These are phyloP conservation scores for Propithecus deckenii DNA, from an alignment of 2,797 vertebrate genomes.

Conservation along the genomic window DNA sequence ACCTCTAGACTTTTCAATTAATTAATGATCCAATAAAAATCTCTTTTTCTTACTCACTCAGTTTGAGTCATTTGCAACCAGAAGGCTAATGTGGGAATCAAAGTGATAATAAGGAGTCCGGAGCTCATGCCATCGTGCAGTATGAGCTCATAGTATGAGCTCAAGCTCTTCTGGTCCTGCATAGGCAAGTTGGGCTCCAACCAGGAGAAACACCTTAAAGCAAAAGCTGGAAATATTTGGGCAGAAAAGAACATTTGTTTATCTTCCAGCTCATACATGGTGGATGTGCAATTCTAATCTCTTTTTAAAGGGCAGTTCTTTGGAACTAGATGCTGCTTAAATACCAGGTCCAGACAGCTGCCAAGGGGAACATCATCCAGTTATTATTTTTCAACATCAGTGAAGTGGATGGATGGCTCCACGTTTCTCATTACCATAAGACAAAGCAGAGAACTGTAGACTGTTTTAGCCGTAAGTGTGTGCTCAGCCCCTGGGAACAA, in stretches of 20 bases:
- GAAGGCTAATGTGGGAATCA: not conserved
- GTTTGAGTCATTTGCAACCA: not conserved
- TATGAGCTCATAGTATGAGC: not conserved
- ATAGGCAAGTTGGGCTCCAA: not conserved
- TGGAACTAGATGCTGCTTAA: conserved; percentile 41
- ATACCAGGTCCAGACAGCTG: conserved; percentile 53
- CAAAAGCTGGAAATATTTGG: conserved; percentile 66
- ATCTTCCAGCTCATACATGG: conserved; percentile 52
- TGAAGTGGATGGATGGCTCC: conserved; percentile 36
- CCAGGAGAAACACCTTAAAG: conserved; percentile 47
- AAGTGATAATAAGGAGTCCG: not conserved
- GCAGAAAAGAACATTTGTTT: conserved; percentile 67
- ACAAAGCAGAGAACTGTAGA: not conserved
- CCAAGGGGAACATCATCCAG: conserved; percentile 68
- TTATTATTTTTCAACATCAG: conserved; percentile 59
- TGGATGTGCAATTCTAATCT: conserved; percentile 50
- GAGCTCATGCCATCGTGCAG: accelerated
- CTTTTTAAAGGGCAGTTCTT: conserved; percentile 60
- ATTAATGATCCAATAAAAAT: not conserved
- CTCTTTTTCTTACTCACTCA: not conserved
- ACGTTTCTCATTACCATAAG: conserved; percentile 5
- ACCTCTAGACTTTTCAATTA: not conserved
- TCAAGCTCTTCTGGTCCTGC: not conserved
- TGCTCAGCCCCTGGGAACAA: not conserved
- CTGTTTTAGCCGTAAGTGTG: not conserved